Evolutionary conservation across 2,888 invertebrate species (phyloP), one percentile per base, ranked within the genome.

Genomic region (Pheosia tremula): DNA sequence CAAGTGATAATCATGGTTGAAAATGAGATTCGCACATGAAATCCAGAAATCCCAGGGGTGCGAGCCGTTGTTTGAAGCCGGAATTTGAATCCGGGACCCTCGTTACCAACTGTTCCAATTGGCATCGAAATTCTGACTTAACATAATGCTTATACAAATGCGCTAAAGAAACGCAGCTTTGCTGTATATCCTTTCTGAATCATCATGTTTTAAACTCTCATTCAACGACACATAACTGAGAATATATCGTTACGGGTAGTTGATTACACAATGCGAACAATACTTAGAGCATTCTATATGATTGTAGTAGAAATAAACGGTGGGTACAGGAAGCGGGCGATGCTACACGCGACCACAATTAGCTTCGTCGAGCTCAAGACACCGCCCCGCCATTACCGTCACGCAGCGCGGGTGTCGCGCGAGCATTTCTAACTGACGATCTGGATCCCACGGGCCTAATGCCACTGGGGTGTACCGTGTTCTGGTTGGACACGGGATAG

Each of bases 331-430:
- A 88, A 89, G 79, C 80, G 73, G 88, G 79, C 80, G 73, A 63
- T 45, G 76, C 72, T 75, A 79, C 79, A 84, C 85, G 85, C 86
- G 76, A 87, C 74, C 74, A 82, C 86, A 87, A 87, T 89, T 85
- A 87, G 83, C 79, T n/a, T n/a, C 81, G 82, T 77, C 75, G 36
- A 76, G 76, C 39, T n/a, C 84, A 84, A 88, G 88, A 86, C 87
- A 86, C 85, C 80, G 85, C 87, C 85, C 24, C 24, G 24, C 24
- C 66, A 71, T 90, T 90, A 89, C 71, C 79, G 82, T 84, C 90
- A 90, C 89, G 90, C 90, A 86, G 84, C 75, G 69, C 66, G 68
- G 69, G 75, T 71, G 71, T 69, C 69, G 76, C 71, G 72, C 74
- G 72, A 69, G 73, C 77, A 74, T 82, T 80, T 77, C 77, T 79